Evolutionary conservation across 2,113 vertebrate species (phyloP).

Genomic region (Ivindomyrus marchei): DNA sequence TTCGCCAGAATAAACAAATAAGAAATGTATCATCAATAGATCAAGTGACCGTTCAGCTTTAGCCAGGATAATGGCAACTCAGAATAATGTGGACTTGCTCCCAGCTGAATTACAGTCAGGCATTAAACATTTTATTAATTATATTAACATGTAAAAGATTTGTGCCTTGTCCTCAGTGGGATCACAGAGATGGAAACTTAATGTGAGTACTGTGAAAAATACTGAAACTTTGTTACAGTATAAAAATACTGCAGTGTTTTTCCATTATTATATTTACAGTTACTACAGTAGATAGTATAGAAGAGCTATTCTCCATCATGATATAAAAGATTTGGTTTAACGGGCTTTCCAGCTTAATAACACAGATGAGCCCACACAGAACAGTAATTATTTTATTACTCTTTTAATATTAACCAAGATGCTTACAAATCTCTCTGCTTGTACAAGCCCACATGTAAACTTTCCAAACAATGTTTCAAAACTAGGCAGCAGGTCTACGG

Average conservation of each 20-base stretch:
- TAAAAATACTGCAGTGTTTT: neutral
- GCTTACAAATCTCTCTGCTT: neutral
- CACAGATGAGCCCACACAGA: slow-evolving; percentile 8
- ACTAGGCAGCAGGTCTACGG: neutral
- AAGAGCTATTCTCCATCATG: neutral
- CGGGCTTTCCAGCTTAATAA: neutral
- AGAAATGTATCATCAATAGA: neutral
- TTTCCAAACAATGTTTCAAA: neutral
- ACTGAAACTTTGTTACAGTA: neutral
- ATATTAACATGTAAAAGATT: neutral
- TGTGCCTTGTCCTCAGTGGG: neutral
- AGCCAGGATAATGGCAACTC: neutral
- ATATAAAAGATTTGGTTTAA: neutral
- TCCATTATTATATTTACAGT: neutral
- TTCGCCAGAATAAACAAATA: neutral
- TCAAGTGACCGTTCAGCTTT: neutral
- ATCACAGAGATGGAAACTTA: neutral
- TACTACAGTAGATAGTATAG: neutral
- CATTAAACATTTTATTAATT: neutral
- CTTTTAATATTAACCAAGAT: slow-evolving; percentile 11
- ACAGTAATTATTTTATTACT: neutral
- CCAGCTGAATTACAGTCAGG: neutral
- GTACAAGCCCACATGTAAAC: slow-evolving; percentile 10
- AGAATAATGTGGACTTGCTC: neutral
- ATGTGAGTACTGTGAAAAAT: neutral